Percentiles rank a stretch among this genome's conserved stretches.
These are phyloP conservation scores for Sinocyclocheilus grahami DNA, from an alignment of 2,113 vertebrate genomes.

Conservation along the genomic window DNA sequence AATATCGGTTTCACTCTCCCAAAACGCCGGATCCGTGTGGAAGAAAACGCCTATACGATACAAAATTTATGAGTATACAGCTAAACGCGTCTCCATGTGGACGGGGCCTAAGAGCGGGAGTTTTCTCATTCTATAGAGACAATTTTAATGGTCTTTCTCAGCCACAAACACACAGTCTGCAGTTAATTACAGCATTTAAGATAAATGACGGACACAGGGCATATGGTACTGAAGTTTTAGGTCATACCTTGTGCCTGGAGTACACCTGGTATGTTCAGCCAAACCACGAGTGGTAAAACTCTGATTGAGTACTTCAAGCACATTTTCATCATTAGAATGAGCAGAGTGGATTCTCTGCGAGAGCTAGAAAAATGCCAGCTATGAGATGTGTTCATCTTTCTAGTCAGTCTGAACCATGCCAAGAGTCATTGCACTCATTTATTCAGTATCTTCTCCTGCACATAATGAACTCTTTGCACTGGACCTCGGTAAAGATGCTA, in stretches of 20 bases:
- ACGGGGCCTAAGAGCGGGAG: too few species aligned
- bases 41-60: too few species aligned
- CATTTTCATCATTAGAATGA: conserved; percentile 22
- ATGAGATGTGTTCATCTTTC: background rate
- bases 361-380: background rate
- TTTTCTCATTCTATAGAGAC: too few species aligned
- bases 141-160: too few species aligned
- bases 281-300: background rate
- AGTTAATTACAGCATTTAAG: background rate
- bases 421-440: conserved; percentile 4
- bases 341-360: background rate
- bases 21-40: too few species aligned
- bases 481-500: background rate
- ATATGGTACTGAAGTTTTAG: background rate
- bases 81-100: too few species aligned
- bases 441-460: conserved; percentile 14
- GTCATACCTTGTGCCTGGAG: background rate
- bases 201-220: background rate
- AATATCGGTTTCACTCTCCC: too few species aligned
- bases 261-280: conserved; percentile 10
- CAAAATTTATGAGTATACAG: too few species aligned
- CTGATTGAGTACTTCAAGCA: background rate
- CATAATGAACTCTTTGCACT: background rate
- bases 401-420: background rate
- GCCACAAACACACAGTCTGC: background rate